Percentiles rank a stretch among this genome's conserved stretches.
Evolutionary conservation across 2,888 invertebrate genomes (phyloP).

Genomic region (Oscheius myriophilus): DNA sequence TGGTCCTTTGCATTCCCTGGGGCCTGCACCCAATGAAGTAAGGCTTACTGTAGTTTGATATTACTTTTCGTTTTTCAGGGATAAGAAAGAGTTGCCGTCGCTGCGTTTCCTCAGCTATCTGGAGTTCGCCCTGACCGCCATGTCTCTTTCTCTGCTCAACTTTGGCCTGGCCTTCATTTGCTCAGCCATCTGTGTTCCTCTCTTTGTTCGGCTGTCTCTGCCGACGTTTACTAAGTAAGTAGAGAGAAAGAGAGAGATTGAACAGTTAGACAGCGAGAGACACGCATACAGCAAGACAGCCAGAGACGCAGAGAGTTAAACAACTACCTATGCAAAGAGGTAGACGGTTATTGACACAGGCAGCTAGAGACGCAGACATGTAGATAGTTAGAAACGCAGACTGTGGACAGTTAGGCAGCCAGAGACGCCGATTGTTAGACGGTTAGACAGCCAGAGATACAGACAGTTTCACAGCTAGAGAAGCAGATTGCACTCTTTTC

Average conservation of each 20-base stretch:
- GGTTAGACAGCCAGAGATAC: too few relatives aligned
- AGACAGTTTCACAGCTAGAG: too few relatives aligned
- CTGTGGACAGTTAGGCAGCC: too few relatives aligned
- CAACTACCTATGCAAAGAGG: too few relatives aligned
- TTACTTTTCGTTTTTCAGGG: background rate
- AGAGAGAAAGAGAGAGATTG: too few relatives aligned
- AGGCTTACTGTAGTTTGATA: background rate
- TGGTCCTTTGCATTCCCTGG: conserved; percentile 1
- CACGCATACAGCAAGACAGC: too few relatives aligned
- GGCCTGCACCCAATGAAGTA: conserved; percentile 12
- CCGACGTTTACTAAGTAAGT: background rate
- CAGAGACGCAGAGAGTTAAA: too few relatives aligned
- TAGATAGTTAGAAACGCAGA: too few relatives aligned
- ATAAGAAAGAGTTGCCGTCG: conserved; percentile 22
- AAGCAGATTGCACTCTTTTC: too few relatives aligned
- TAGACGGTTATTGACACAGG: background rate
- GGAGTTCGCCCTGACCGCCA: conserved; percentile 45
- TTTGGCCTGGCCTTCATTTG: conserved; percentile 48
- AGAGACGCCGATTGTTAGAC: too few relatives aligned
- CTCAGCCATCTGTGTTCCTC: conserved; percentile 35
- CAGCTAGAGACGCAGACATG: background rate
- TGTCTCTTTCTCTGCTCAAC: conserved; percentile 54
- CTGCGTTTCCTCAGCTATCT: conserved; percentile 42
- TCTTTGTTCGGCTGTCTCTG: conserved; percentile 24
- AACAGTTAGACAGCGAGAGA: background rate